Conservation (phyloP, 1,140 invertebrate genomes). For the Acromyrmex charruanus region DNA sequence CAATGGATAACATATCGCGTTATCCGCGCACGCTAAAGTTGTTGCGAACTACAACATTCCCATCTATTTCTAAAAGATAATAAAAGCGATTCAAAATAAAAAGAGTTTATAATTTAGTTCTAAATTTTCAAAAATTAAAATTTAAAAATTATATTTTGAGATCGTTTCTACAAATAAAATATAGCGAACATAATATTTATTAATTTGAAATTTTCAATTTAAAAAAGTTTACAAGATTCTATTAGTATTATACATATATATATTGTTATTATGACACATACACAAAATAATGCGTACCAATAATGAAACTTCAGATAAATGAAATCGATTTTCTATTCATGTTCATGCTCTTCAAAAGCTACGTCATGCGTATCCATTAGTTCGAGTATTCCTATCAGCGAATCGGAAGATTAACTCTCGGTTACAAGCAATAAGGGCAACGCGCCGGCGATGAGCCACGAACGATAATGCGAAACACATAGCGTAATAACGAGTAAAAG, state of each 20-base stretch:
- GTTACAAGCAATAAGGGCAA: constrained; percentile 8
- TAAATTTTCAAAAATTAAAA: background rate
- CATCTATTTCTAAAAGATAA: constrained; percentile 12
- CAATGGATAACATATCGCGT: constrained; percentile 1
- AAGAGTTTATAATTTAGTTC: background rate
- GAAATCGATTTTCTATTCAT: constrained; percentile 15
- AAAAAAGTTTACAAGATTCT: background rate
- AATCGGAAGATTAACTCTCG: constrained; percentile 28
- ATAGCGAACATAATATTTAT: background rate
- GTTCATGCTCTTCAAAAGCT: background rate
- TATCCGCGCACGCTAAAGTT: background rate
- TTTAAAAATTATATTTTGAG: background rate
- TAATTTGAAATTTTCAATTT: background rate
- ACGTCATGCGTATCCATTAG: constrained; percentile 2
- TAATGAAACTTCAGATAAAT: background rate
- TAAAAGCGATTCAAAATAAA: background rate
- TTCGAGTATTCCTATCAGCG: background rate
- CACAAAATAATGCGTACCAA: too few relatives aligned
- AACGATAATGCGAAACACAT: constrained; percentile 16
- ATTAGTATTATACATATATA: background rate
- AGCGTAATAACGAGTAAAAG: constrained; percentile 49
- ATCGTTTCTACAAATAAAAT: background rate
- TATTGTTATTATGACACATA: background rate
- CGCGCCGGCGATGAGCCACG: constrained; percentile 1
- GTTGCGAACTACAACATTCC: too few relatives aligned